These are phyloP conservation scores for Desmophyllum pertusum DNA, from an alignment of 92 coral and sea anemone genomes.

Conservation along the genomic window DNA sequence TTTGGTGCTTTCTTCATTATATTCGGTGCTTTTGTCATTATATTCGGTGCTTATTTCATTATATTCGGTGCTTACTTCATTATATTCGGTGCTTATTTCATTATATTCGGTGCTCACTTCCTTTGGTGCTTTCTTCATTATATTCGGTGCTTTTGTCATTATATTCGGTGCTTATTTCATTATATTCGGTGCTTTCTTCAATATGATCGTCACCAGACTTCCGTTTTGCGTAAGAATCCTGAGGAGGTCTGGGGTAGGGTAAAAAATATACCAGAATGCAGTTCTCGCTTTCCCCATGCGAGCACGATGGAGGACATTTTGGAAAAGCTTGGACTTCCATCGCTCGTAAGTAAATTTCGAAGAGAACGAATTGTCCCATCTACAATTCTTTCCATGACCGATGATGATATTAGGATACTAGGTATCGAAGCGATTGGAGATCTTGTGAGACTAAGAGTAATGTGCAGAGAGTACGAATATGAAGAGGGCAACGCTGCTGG, in stretches of 20 bases:
- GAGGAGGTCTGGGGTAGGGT: slow-evolving; percentile 1
- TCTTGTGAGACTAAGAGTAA: slow-evolving; percentile 40
- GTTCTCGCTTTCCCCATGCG: not conserved
- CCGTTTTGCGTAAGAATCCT: not conserved
- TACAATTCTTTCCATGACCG: slow-evolving; percentile 36
- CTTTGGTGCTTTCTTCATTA: not conserved
- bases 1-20: no score
- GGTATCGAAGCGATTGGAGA: slow-evolving; percentile 52
- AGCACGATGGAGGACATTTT: slow-evolving; percentile 44
- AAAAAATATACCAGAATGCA: not conserved
- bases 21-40: no score
- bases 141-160: not conserved
- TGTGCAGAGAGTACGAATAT: slow-evolving; percentile 20
- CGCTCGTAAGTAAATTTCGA: slow-evolving; percentile 10
- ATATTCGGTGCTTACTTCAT: no score
- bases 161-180: not conserved
- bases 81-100: not conserved
- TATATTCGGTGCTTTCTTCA: slow-evolving; percentile 6
- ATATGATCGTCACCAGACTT: slow-evolving; percentile 28
- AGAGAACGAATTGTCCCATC: slow-evolving; percentile 51
- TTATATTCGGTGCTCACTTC: not conserved
- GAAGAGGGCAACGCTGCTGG: slow-evolving; percentile 27
- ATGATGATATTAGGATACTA: slow-evolving; percentile 31
- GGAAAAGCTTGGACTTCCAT: slow-evolving; percentile 22
- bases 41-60: no score